These are phyloP conservation scores for Rotaria socialis DNA, from an alignment of 2,888 invertebrate genomes.

Conservation along the genomic window DNA sequence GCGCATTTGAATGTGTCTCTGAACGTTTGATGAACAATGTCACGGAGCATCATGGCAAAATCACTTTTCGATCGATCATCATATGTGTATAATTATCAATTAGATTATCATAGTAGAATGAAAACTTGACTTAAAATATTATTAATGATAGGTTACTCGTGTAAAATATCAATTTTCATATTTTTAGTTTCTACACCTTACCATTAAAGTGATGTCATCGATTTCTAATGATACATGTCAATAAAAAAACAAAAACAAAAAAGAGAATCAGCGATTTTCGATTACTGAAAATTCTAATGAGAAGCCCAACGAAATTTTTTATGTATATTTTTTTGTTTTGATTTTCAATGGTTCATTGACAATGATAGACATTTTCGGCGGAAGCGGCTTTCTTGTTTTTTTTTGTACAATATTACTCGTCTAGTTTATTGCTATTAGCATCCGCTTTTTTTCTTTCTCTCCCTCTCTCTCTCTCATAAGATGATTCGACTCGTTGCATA, in stretches of 20 bases:
- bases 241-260: background rate
- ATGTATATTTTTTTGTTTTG: too few relatives aligned
- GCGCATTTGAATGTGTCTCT: background rate
- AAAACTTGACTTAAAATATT: background rate
- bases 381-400: background rate
- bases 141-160: background rate
- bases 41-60: background rate
- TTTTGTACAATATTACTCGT: background rate
- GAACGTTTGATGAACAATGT: background rate
- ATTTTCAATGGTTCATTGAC: background rate
- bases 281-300: background rate
- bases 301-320: background rate
- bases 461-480: background rate
- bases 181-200: background rate
- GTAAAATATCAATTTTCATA: background rate
- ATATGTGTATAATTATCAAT: slow-evolving; percentile 16
- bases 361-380: background rate
- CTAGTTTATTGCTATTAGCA: background rate
- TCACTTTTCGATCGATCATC: slow-evolving; percentile 21
- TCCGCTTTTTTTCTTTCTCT: background rate
- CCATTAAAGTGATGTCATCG: background rate
- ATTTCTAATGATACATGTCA: background rate
- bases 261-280: background rate
- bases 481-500: slow-evolving; percentile 4
- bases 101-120: background rate